Base-by-base conservation (phyloP, 2,113 vertebrate genomes). In the Misgurnus mizolepis region DNA sequence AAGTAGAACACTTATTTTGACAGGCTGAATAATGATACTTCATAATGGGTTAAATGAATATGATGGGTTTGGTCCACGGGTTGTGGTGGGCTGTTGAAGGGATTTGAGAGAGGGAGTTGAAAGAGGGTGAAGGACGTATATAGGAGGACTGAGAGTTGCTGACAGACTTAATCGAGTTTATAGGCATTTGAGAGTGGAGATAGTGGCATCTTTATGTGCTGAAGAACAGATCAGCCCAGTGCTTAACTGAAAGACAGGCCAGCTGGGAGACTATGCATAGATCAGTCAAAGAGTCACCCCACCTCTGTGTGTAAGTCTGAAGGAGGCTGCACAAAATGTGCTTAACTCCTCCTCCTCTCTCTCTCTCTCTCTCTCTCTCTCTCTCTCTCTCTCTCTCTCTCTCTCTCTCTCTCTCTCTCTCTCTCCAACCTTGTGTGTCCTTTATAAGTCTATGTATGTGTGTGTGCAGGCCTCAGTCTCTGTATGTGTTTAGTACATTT, bases 121-220 rank as follows among this genome's bases (percentile, higher is more conserved):
- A 47, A 10, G 45, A 56, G 15, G 22, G 72, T 15, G 12, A 12
- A 12, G 5, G 34, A 78, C 47, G 45, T 55, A 82, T 79, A 81
- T 77, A 62, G 71, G 34, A 66, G 80, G 49, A 83, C 58, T 81
- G 61, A 81, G 80, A 47, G 56, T 60, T 34, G 73, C 78, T 81
- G 71, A 81, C 80, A 74, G 85, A 60, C 79, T 74, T 80, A 72
- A 82, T 77, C 84, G 76, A 84, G 60, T 78, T 85, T 82, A 77
- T 41, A 80, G 76, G 58, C 80, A 82, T 67, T 85, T 80, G 80
- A 60, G 81, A 83, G 66, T 72, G 53, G 82, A 86, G 76, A 83
- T 83, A 83, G 79, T 76, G 76, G 76, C 27, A 79, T 68, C 85
- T 86, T 86, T 86, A 83, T 86, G 72, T 67, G 60, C 64, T 45